These are phyloP conservation scores for Exocentrus adspersus DNA, from an alignment of 2,888 invertebrate genomes.

Conservation along the genomic window DNA sequence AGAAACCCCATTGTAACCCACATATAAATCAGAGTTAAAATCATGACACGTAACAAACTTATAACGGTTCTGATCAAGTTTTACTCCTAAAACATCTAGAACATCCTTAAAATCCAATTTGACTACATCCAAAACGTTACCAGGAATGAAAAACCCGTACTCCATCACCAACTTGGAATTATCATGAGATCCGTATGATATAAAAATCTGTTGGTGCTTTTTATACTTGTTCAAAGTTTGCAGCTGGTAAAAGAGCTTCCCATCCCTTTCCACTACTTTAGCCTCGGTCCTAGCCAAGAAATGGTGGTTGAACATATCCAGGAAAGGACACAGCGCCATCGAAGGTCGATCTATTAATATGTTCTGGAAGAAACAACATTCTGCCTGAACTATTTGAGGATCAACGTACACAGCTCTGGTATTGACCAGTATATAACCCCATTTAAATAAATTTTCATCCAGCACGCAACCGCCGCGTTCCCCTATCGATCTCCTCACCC, in stretches of 20 bases:
- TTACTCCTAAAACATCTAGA: slow-evolving; percentile 35
- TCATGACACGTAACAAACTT: slow-evolving; percentile 73
- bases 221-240: slow-evolving; percentile 66
- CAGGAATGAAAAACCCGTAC: slow-evolving; percentile 80
- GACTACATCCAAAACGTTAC: slow-evolving; percentile 48
- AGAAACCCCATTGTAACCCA: slow-evolving; percentile 71
- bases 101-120: slow-evolving; percentile 45
- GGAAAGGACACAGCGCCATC: slow-evolving; percentile 85
- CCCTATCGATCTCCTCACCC: slow-evolving; percentile 64
- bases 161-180: slow-evolving; percentile 84
- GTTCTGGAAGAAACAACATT: slow-evolving; percentile 44
- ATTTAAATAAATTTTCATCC: slow-evolving; percentile 70
- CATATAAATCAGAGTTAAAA: slow-evolving; percentile 70
- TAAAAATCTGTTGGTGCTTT: slow-evolving; percentile 81
- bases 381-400: slow-evolving; percentile 62
- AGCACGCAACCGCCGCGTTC: slow-evolving; percentile 64
- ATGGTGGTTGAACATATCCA: slow-evolving; percentile 92
- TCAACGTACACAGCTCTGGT: slow-evolving; percentile 84
- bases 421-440: slow-evolving; percentile 88
- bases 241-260: slow-evolving; percentile 66
- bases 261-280: slow-evolving; percentile 49
- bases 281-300: slow-evolving; percentile 69
- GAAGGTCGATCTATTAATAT: slow-evolving; percentile 69
- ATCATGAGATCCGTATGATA: slow-evolving; percentile 86
- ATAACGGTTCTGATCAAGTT: slow-evolving; percentile 61